Evolutionary conservation across 2,888 invertebrate species (phyloP), one percentile per base, ranked within the genome.

Genomic region (Hesperia comma): DNA sequence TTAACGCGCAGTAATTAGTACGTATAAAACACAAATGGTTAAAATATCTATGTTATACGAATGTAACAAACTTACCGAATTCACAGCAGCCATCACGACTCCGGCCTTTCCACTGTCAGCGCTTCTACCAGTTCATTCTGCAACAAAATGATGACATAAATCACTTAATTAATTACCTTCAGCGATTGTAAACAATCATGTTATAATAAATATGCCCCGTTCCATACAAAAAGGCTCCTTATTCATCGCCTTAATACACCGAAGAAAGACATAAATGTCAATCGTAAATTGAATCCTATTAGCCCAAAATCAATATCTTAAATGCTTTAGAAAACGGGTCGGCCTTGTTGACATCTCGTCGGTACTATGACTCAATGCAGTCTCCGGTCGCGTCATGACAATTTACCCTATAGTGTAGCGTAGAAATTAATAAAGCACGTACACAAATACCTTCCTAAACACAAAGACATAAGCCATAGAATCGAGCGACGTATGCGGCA

Each of bases 81-180:
- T 94, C 82, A 94, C 94, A 82, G 94, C 94, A 81, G 94, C 94
- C 94, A 94, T 94, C 90, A 91, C 93, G 71, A 67, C 75, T 72
- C 71, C 63, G 80, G 84, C 84, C 78, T 85, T 78, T 76, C 71
- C 71, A 73, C 74, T 74, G 73, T 72, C 40, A 62, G 61, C 68
- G 71, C 68, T 67, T 71, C 77, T 82, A 86, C 83, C 84, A 81
- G 74, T 74, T 77, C 89, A 90, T 90, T 81, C 92, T 92, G 91
- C 70, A 92, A 92, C 86, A 89, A 90, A n/a, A 74, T 61, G 69
- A 77, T 54, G 46, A 61, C 64, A 61, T 62, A 33, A 68, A 66
- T 70, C 70, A 62, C 33, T 43, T n/a, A 54, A 43, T 54, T 60
- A 53, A 33, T 64, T 37, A 64, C 17, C 21, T 41, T 17, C 7